Base-by-base conservation (phyloP, 2,113 vertebrate species). In the Scomber colias region DNA sequence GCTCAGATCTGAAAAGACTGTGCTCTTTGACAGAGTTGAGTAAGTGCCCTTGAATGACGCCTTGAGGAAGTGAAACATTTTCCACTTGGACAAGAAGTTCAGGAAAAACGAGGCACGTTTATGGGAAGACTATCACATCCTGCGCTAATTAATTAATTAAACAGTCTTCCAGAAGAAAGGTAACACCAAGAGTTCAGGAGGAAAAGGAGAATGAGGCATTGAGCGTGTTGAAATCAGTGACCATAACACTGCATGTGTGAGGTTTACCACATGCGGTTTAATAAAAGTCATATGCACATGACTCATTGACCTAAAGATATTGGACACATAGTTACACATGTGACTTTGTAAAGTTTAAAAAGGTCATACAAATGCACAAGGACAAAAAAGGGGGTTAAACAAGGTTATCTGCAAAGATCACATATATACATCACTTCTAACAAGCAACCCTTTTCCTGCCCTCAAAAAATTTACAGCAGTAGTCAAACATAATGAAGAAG, bases 211-310 rank as follows among this genome's bases (percentile, higher is more conserved):
- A 68, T 4, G 45, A 77, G 27, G 65, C 7, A 17, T 53, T 62
- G 24, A 11, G 31, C 0, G 8, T 85, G 83, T 77, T 50, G 67
- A 77, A 68, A 87, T 44, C 24, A 71, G 49, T 7, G n/a, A 75
- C 46, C 9, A 10, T 19, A 50, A 27, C 19, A 57, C 11, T 4
- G 0, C 7, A 24, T 66, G 14, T 30, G 51, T 53, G 68, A 82
- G 77, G 56, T 68, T 81, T 21, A 72, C 53, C 16, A 30, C 61
- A 68, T 45, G 54, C 31, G 48, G 11, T 57, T 79, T 30, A 30
- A 30, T 68, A 19, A 31, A 56, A 82, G 79, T 84, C 85, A 86
- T 73, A 64, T 83, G 83, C 82, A 77, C 21, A 31, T 79, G 79
- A 88, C 31, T 82, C 75, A 72, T 0, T 14, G 50, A 46, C 16